A percentile compares a stretch with the other conserved stretches of the same genome.
phyloP scores from a whole-genome alignment of 2,797 vertebrate species.

The Syngnathus rostellatus region DNA sequence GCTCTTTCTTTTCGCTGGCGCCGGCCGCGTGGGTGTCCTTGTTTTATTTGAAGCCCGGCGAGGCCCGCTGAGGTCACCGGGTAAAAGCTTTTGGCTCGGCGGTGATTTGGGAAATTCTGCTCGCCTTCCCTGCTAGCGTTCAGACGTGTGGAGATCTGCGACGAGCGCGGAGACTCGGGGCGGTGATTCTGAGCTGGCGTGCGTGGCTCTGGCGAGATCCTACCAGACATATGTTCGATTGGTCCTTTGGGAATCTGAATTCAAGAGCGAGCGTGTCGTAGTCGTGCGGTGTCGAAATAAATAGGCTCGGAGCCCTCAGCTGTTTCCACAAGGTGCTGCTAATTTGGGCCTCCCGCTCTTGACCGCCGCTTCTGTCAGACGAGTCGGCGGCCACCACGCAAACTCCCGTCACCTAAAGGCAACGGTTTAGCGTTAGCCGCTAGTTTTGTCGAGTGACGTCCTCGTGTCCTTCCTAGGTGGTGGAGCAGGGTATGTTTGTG shows the following conservation, averaged over 20 bases:
- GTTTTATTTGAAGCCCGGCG: slow-evolving; percentile 57
- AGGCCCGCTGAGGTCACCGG: slow-evolving; percentile 56
- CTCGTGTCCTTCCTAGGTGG: slow-evolving; percentile 65
- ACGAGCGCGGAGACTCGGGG: neutral
- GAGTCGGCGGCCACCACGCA: slow-evolving; percentile 21
- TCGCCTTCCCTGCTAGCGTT: slow-evolving; percentile 19
- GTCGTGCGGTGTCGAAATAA: slow-evolving; percentile 61
- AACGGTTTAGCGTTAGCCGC: neutral
- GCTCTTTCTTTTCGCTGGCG: slow-evolving; percentile 23
- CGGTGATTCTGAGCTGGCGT: slow-evolving; percentile 26
- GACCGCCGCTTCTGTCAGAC: slow-evolving; percentile 44
- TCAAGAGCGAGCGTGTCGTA: slow-evolving; percentile 6
- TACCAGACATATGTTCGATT: slow-evolving; percentile 30
- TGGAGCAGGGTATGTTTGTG: slow-evolving; percentile 99
- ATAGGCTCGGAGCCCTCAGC: slow-evolving; percentile 69
- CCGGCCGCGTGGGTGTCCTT: slow-evolving; percentile 46
- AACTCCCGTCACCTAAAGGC: slow-evolving; percentile 13
- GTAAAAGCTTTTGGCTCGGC: slow-evolving; percentile 26
- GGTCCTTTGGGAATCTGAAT: neutral
- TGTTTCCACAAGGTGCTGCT: slow-evolving; percentile 70
- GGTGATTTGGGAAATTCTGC: slow-evolving; percentile 39
- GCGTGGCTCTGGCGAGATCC: slow-evolving; percentile 23
- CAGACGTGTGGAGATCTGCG: slow-evolving; percentile 3
- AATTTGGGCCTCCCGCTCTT: slow-evolving; percentile 61
- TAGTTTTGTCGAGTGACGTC: too few species aligned